Evolutionary conservation across 2,888 invertebrate species (phyloP).

Genomic region (Drosophila incognita): DNA sequence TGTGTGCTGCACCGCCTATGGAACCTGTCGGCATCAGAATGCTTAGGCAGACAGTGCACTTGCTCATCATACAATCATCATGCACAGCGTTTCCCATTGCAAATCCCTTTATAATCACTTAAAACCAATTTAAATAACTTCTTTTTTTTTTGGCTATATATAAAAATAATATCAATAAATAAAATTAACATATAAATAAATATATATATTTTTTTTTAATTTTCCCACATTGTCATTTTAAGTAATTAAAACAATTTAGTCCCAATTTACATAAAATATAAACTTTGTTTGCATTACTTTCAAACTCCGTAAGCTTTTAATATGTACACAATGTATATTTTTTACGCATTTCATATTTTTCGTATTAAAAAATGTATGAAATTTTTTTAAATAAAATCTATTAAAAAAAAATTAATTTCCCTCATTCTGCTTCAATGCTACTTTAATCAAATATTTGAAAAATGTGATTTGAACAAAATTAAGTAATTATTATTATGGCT

Average conservation of each 20-base stretch:
- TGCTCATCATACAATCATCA: slow-evolving; percentile 18
- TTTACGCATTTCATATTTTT: neutral
- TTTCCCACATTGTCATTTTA: neutral
- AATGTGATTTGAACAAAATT: neutral
- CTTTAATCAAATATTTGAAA: neutral
- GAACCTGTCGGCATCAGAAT: slow-evolving; percentile 36
- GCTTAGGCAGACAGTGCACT: slow-evolving; percentile 16
- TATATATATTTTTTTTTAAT: neutral
- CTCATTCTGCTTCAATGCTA: neutral
- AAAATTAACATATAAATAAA: neutral
- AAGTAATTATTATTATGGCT: neutral
- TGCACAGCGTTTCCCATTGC: slow-evolving; percentile 8
- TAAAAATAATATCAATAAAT: neutral
- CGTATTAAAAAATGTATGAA: no score
- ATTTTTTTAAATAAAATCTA: neutral
- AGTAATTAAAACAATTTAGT: neutral
- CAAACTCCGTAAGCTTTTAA: neutral
- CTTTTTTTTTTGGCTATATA: neutral
- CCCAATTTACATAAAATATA: neutral
- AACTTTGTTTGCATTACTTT: neutral
- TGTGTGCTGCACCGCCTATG: slow-evolving; percentile 22
- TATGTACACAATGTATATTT: neutral
- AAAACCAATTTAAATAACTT: neutral
- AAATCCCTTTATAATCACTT: neutral
- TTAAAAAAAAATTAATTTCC: neutral